These are phyloP conservation scores for Temnothorax longispinosus DNA, from an alignment of 1,140 invertebrate genomes.

Conservation along the genomic window DNA sequence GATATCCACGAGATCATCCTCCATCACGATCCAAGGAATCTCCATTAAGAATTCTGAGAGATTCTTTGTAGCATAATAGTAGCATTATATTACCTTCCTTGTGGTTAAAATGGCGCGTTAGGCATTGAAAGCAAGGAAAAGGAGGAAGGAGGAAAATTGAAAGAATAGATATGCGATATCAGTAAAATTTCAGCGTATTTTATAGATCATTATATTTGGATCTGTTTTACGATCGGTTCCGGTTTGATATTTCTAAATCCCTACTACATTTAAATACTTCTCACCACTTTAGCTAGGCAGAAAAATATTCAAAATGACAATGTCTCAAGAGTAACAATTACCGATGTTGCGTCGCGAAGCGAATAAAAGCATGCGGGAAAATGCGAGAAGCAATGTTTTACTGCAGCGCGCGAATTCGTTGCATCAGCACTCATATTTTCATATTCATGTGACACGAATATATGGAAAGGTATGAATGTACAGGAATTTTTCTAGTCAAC, in stretches of 20 bases:
- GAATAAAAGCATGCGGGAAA: constrained; percentile 6
- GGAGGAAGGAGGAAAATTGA: neutral
- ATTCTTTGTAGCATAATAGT: neutral
- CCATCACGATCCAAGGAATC: neutral
- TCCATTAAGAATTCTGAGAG: neutral
- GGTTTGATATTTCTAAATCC: neutral
- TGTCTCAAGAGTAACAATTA: neutral
- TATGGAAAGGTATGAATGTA: neutral
- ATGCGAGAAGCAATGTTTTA: constrained; percentile 20
- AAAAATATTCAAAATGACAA: neutral
- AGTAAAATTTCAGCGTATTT: neutral
- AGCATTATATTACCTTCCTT: neutral
- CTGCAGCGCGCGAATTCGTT: constrained; percentile 6
- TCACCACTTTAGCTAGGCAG: neutral
- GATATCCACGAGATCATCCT: neutral
- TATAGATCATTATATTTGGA: neutral
- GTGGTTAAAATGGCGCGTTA: neutral
- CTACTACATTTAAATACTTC: neutral
- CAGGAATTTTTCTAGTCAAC: constrained; percentile 7
- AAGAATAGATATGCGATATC: neutral
- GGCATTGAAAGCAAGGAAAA: neutral
- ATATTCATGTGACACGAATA: constrained; percentile 31
- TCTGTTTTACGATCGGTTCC: neutral
- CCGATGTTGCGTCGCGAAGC: neutral
- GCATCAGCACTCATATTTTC: constrained; percentile 25